Evolutionary conservation across 2,113 vertebrate genomes (phyloP).

Genomic region (Trogon melanurus): DNA sequence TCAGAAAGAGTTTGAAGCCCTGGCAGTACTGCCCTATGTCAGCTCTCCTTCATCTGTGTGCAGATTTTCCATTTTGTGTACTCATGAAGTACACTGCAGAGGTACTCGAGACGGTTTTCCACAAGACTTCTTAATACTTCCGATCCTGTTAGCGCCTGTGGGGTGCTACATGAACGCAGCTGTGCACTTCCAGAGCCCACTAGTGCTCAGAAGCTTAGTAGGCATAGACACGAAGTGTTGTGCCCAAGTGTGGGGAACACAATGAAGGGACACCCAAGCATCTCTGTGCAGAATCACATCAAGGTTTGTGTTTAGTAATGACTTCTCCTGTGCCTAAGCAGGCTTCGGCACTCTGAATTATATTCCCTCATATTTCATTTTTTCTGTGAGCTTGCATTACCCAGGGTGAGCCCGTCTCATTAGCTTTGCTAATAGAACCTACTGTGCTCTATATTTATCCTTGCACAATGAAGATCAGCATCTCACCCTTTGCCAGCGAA

Average conservation of each 20-base stretch:
- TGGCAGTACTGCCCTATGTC: slow-evolving; percentile 52
- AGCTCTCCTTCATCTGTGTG: neutral
- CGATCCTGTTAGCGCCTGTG: neutral
- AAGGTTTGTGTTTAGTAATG: neutral
- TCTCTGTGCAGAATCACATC: neutral
- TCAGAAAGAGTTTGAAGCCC: slow-evolving; percentile 74
- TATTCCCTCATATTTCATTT: neutral
- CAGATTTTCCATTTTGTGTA: neutral
- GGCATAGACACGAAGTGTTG: neutral
- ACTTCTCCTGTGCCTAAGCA: neutral
- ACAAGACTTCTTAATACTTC: neutral
- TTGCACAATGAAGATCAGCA: neutral
- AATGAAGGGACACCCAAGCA: neutral
- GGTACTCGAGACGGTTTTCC: neutral
- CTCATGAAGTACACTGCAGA: neutral
- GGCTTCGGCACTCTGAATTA: neutral
- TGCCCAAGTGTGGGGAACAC: neutral
- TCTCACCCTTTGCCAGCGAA: neutral
- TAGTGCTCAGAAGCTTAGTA: neutral
- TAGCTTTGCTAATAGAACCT: neutral
- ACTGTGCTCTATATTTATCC: neutral
- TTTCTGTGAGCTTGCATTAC: neutral
- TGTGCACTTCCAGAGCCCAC: neutral
- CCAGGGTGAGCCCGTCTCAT: neutral
- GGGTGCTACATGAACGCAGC: neutral